Evolutionary conservation across 2,797 vertebrate species (phyloP).

Genomic region (Paramormyrops hopkinsi): DNA sequence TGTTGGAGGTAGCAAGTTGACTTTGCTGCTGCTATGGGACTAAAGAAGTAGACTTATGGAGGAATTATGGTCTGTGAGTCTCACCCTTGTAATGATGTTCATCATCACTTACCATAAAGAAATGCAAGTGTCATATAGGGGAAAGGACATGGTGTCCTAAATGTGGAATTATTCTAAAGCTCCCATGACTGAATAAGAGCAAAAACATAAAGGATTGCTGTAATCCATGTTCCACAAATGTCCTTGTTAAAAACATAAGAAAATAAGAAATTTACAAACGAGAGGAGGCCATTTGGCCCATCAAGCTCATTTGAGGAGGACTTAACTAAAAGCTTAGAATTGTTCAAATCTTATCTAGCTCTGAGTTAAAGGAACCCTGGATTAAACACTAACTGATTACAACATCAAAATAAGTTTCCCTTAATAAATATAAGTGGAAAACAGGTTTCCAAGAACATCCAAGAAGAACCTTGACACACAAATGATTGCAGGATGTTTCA

Average conservation of each 20-base stretch:
- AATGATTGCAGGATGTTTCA: not conserved
- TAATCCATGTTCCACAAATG: not conserved
- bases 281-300: not conserved
- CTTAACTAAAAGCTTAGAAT: not conserved
- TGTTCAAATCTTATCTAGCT: not conserved
- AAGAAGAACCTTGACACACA: not conserved
- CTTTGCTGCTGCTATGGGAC: not conserved
- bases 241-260: not conserved
- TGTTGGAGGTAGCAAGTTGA: not conserved
- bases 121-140: not conserved
- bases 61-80: not conserved
- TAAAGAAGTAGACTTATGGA: not conserved
- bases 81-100: not conserved
- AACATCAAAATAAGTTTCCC: not conserved
- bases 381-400: not conserved
- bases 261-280: not conserved
- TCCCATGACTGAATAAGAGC: not conserved
- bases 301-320: not conserved
- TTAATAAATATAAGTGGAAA: not conserved
- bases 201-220: not conserved
- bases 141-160: not conserved
- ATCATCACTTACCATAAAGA: not conserved
- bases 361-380: not conserved
- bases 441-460: not conserved
- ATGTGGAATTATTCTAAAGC: not conserved